Evolutionary conservation across 2,888 invertebrate genomes (phyloP), one percentile per base, ranked within the genome.

Genomic region (Drosophila cracens): DNA sequence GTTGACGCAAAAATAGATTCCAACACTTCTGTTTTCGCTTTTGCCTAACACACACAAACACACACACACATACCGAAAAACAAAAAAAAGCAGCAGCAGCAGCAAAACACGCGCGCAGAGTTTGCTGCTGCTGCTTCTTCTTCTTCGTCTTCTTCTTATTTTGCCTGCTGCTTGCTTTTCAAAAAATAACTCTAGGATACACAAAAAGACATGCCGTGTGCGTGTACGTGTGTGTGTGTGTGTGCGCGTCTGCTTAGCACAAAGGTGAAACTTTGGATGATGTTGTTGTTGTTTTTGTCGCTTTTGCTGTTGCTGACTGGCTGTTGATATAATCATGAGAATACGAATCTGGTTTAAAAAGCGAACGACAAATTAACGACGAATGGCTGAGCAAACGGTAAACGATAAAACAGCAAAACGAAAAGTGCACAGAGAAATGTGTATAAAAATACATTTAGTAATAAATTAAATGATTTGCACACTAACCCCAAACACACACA

Each of bases 401-500:
- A 57, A 57, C 27, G 54, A 27, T 36, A 67, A 46, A 64, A 71
- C 53, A 43, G 67, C 70, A 74, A 59, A 73, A 72, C 18, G 51
- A 57, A 43, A 88, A 77, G 60, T 85, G 72, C 84, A 87, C 72
- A 21, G 68, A 77, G 71, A 76, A 87, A 73, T 74, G 82, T 74
- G 82, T 84, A 90, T 76, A 83, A 88, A 88, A 86, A 90, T 86
- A 87, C 78, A 67, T 89, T 90, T 89, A 70, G 78, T 78, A 80
- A 90, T 87, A 90, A 87, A 87, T 87, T 89, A 87, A 89, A 87
- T 87, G 89, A 87, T 87, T 87, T 89, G 84, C 84, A 87, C 86
- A 90, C 84, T 83, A 77, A 75, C 76, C 75, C 75, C 76, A 73
- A 75, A 74, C 53, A 78, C 72, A 67, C 49, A 67, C 54, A 57